Evolutionary conservation across 2,797 vertebrate genomes (phyloP), one percentile per base, ranked within the genome.

Genomic region (Spea hammondii): DNA sequence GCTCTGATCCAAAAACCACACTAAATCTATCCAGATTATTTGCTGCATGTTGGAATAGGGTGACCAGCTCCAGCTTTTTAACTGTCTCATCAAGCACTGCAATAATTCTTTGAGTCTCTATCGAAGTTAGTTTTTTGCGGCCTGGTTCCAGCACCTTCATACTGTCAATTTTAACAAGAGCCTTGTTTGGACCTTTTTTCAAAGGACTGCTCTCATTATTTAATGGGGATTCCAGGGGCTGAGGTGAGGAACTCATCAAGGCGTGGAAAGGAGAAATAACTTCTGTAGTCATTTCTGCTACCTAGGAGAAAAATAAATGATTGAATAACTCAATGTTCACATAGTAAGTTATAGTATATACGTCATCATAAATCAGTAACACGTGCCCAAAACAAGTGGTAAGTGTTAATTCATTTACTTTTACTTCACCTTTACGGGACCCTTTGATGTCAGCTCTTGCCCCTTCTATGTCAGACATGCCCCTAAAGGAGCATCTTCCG

Each of bases 41-140:
- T 0, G 77, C 62, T 32, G 90, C 1, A 2, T 32, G 0, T 0
- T 91, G 89, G 65, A 98, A 85, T 75, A 91, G 6, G 11, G 88
- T 89, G 78, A 88, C 89, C 65, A 92, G 70, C 84, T 95, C 90
- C 75, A 93, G 84, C 51, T 93, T 91, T 74, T 72, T 65, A 75
- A 94, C 89, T 32, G 92, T 91, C 79, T 93, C 92, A 4, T 95
- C 90, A 81, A 97, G 51, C 6, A 95, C 87, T 0, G 76, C 87
- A 13, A 91, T 73, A 77, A 97, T 90, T 69, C 86, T 86, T 76
- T 93, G 90, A 0, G 87, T 86, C 80, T 96, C 95, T 0, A 70
- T 47, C 17, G 88, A 92, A 4, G 85, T 85, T 5, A 88, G 83
- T 66, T 86, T 91, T 71, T 86, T 88, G 60, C 80, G 84, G 0